Conservation (phyloP, 2,113 vertebrate species). For the Tragelaphus scriptus region DNA sequence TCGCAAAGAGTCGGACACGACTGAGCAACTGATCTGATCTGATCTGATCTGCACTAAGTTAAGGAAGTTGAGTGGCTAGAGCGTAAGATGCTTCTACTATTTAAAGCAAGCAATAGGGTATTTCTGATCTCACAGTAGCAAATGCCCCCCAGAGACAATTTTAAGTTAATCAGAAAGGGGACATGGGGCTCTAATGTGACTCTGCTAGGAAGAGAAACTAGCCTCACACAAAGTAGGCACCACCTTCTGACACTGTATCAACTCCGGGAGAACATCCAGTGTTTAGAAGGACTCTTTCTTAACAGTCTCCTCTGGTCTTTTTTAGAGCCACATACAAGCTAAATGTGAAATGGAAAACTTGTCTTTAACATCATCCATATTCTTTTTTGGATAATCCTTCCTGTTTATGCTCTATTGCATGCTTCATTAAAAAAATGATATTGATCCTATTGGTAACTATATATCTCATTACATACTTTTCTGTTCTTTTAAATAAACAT, state of each 20-base stretch:
- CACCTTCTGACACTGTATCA: not conserved
- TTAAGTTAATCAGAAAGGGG: not conserved
- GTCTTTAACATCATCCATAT: not conserved
- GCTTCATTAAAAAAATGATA: not conserved
- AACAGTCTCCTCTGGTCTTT: not conserved
- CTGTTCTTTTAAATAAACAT: not conserved
- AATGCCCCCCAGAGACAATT: not conserved
- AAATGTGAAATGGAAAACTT: not conserved
- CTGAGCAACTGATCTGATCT: no score
- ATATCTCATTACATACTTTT: not conserved
- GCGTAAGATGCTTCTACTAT: not conserved
- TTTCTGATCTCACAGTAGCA: not conserved
- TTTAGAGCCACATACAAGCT: not conserved
- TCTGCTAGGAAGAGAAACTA: not conserved
- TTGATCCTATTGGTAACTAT: not conserved
- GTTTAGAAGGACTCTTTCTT: not conserved
- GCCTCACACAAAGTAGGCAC: not conserved
- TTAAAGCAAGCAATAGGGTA: not conserved
- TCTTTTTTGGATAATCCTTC: not conserved
- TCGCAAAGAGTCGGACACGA: no score
- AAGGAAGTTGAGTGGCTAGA: not conserved
- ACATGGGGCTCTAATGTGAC: not conserved
- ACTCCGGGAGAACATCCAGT: accelerated
- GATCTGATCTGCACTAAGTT: not conserved
- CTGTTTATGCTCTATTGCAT: not conserved